These are phyloP conservation scores for Lasius fuliginosus DNA, from an alignment of 2,888 invertebrate genomes.

Conservation along the genomic window DNA sequence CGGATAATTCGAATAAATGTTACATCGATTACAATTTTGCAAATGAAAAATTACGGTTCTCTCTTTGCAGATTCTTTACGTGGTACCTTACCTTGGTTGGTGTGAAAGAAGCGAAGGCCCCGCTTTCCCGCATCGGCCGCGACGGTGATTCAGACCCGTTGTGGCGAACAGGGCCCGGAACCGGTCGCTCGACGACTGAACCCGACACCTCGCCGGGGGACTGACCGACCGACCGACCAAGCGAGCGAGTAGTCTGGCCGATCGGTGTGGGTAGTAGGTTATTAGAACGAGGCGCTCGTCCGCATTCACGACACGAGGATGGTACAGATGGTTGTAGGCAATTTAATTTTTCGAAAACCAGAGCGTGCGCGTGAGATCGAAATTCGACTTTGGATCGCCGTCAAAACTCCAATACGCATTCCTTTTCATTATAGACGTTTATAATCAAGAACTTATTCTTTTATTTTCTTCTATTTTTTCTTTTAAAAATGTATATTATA, in stretches of 20 bases:
- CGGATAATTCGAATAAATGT: not conserved
- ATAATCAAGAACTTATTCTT: not conserved
- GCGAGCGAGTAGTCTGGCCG: not conserved
- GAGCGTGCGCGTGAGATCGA: not conserved
- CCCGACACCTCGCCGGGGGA: constrained; percentile 53
- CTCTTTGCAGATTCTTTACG: not conserved
- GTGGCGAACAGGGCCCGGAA: constrained; percentile 72
- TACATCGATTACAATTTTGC: not conserved
- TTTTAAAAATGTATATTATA: not conserved
- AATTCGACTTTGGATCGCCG: not conserved
- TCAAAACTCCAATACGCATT: not conserved
- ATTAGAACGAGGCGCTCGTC: constrained; percentile 80
- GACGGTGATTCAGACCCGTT: constrained; percentile 63
- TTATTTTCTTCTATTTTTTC: no score
- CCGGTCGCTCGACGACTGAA: constrained; percentile 77
- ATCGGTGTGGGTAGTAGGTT: constrained; percentile 84
- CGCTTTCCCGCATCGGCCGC: constrained; percentile 66
- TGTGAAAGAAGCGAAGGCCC: constrained; percentile 60
- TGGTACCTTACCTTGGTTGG: constrained; percentile 55
- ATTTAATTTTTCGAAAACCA: not conserved
- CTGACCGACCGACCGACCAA: not conserved
- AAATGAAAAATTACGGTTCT: not conserved
- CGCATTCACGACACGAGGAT: constrained; percentile 67
- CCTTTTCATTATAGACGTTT: not conserved
- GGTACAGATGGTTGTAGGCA: constrained; percentile 1